Evolutionary conservation across 2,113 vertebrate species (phyloP).

Genomic region (Myodes glareolus): DNA sequence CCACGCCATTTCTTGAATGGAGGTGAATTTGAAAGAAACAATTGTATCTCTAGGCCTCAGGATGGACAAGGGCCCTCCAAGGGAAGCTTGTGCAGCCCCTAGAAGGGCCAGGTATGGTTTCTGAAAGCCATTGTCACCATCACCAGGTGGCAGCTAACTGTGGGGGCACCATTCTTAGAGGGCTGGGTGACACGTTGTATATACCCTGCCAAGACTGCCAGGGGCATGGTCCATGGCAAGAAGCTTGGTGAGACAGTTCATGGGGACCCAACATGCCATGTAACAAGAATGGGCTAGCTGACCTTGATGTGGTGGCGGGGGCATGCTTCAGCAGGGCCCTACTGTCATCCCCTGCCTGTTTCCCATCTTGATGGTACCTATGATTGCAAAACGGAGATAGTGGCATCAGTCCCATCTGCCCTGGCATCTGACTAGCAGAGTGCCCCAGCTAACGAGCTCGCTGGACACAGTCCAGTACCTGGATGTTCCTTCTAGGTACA

Average conservation of each 20-base stretch:
- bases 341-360: slow-evolving; percentile 62
- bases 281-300: slow-evolving; percentile 81
- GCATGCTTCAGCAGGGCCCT: slow-evolving; percentile 64
- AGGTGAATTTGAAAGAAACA: not conserved
- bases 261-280: slow-evolving; percentile 78
- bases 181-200: slow-evolving; percentile 57
- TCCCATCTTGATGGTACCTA: slow-evolving; percentile 79
- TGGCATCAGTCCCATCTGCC: slow-evolving; percentile 79
- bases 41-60: not conserved
- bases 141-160: slow-evolving; percentile 80
- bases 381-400: slow-evolving; percentile 71
- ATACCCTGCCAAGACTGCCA: slow-evolving; percentile 75
- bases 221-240: slow-evolving; percentile 80
- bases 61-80: too few species aligned
- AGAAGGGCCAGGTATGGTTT: not conserved
- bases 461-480: slow-evolving; percentile 56
- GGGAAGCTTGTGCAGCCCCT: not conserved
- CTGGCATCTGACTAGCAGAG: slow-evolving; percentile 77
- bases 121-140: not conserved
- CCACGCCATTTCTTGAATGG: not conserved
- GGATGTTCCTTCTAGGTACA: slow-evolving; percentile 49
- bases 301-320: slow-evolving; percentile 55
- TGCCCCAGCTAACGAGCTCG: slow-evolving; percentile 67
- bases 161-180: slow-evolving; percentile 75
- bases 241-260: slow-evolving; percentile 69